Percentiles rank a stretch among this genome's conserved stretches.
phyloP scores from a whole-genome alignment of 2,113 vertebrate genomes.

The Amblyornis subalaris region DNA sequence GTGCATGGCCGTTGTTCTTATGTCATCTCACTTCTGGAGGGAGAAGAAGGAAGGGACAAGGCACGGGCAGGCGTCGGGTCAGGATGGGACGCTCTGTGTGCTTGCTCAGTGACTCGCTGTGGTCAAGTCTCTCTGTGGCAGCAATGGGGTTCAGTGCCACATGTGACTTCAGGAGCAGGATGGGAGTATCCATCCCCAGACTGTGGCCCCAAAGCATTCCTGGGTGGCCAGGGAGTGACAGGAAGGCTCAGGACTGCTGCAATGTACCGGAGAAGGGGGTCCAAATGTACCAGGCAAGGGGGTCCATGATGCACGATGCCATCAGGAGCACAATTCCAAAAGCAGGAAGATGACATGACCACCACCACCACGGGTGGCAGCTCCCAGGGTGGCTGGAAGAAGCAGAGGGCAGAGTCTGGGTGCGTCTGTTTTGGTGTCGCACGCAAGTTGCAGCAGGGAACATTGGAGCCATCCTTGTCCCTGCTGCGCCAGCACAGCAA shows the following conservation, averaged over 20 bases:
- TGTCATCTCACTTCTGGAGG: not conserved
- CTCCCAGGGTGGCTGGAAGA: not conserved
- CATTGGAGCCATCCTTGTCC: not conserved
- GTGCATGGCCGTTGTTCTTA: accelerated
- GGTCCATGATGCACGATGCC: accelerated
- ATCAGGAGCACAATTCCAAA: not conserved
- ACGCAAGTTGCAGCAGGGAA: not conserved
- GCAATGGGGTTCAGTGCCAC: not conserved
- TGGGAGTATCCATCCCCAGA: not conserved
- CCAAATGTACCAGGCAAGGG: accelerated
- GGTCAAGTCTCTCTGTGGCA: not conserved
- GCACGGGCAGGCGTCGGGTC: not conserved
- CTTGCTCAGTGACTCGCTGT: not conserved
- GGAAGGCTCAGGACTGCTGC: not conserved
- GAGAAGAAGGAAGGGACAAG: not conserved
- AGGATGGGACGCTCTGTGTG: not conserved
- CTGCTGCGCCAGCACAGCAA: not conserved
- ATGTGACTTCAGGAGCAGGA: not conserved
- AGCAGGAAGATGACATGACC: accelerated
- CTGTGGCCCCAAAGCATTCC: not conserved
- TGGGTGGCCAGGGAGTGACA: accelerated
- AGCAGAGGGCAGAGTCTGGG: not conserved
- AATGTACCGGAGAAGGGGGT: accelerated
- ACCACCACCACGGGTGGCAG: not conserved
- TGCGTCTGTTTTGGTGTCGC: not conserved